Percentiles rank a stretch among this genome's conserved stretches.
Evolutionary conservation across 2,113 vertebrate species (phyloP).

Genomic region (Meleagris gallopavo): DNA sequence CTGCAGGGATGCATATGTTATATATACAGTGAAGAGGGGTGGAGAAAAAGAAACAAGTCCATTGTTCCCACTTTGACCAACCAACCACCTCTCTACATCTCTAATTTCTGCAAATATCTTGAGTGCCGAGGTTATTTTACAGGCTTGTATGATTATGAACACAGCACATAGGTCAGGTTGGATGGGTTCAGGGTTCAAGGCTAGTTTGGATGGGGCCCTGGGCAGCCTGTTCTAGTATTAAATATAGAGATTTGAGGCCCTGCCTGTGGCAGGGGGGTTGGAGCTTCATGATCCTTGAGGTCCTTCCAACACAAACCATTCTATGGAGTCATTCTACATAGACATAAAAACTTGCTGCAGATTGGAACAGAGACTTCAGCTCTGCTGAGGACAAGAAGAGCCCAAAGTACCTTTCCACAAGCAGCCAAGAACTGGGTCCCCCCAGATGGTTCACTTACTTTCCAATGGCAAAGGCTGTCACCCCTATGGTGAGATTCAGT

Average conservation of each 20-base stretch:
- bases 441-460: constrained; percentile 50
- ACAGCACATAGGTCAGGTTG: too few relatives aligned
- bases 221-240: too few relatives aligned
- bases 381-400: not conserved
- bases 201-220: too few relatives aligned
- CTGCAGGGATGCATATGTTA: not conserved
- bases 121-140: fast-evolving
- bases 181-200: too few relatives aligned
- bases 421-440: not conserved
- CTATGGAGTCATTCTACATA: too few relatives aligned
- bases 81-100: not conserved
- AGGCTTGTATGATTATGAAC: not conserved
- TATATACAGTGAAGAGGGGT: not conserved
- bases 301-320: too few relatives aligned
- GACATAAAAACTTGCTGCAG: not conserved
- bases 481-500: constrained; percentile 70
- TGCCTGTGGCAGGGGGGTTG: too few relatives aligned
- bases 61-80: not conserved
- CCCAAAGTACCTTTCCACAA: not conserved
- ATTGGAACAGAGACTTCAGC: not conserved
- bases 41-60: not conserved
- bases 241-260: too few relatives aligned
- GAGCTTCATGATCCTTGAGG: too few relatives aligned
- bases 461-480: constrained; percentile 79
- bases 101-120: not conserved